phyloP scores from a whole-genome alignment of 2,797 vertebrate genomes.

The Anguilla pacifica region DNA sequence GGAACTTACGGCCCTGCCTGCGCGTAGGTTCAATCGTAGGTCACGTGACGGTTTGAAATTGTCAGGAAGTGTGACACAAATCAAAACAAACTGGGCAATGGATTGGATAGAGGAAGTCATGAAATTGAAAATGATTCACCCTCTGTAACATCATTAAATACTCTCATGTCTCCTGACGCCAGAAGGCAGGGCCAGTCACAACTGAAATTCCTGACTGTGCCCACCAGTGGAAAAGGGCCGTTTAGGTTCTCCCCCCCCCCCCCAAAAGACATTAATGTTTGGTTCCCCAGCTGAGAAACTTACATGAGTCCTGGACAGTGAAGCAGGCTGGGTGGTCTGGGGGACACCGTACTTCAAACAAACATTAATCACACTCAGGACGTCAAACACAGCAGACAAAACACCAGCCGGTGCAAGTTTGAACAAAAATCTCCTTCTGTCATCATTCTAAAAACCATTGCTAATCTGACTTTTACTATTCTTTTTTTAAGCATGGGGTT shows the following conservation, averaged over 20 bases:
- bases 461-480: not conserved
- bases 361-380: slow-evolving; percentile 48
- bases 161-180: not conserved
- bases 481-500: not conserved
- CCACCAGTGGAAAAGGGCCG: not conserved
- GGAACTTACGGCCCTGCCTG: not conserved
- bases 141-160: not conserved
- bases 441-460: not conserved
- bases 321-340: slow-evolving; percentile 51
- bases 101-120: not conserved
- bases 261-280: not conserved
- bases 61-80: not conserved
- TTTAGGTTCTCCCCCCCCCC: not conserved
- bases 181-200: not conserved
- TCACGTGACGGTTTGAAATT: not conserved
- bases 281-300: not conserved
- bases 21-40: not conserved
- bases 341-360: slow-evolving; percentile 41
- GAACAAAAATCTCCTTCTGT: not conserved
- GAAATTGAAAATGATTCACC: not conserved
- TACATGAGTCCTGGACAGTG: not conserved
- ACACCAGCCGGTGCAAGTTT: slow-evolving; percentile 22
- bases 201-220: not conserved
- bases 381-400: slow-evolving; percentile 52
- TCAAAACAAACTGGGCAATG: not conserved